Conservation (phyloP, 1,140 invertebrate species). For the Ips typographus region DNA sequence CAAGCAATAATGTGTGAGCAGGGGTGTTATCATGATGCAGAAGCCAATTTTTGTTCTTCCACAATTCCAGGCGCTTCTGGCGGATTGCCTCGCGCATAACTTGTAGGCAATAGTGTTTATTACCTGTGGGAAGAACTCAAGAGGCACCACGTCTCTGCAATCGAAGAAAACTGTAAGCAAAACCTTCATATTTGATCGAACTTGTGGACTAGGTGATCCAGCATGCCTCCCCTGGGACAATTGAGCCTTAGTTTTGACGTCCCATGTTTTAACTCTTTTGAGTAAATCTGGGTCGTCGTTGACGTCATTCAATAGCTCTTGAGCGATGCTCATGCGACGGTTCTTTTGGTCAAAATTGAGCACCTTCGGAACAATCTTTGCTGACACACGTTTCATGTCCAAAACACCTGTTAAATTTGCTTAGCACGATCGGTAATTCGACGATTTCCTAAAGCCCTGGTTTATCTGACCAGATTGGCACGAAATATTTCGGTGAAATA, state of each 20-base stretch:
- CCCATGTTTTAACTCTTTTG: slow-evolving; percentile 5
- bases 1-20: slow-evolving; percentile 11
- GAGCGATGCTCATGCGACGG: slow-evolving; percentile 1
- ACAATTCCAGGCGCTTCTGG: background rate
- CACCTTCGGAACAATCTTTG: slow-evolving; percentile 17
- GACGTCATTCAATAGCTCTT: slow-evolving; percentile 11
- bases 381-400: slow-evolving; percentile 9
- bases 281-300: slow-evolving; percentile 12
- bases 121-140: background rate
- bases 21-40: slow-evolving; percentile 7
- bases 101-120: slow-evolving; percentile 3
- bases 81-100: slow-evolving; percentile 5
- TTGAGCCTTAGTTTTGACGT: slow-evolving; percentile 7
- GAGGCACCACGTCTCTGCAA: no score
- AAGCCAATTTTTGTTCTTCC: background rate
- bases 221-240: background rate
- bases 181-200: slow-evolving; percentile 11
- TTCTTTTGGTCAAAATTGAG: slow-evolving; percentile 17
- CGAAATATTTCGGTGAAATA: no score
- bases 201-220: background rate
- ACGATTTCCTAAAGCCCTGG: no score
- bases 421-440: background rate
- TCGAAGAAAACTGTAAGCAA: no score
- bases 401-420: background rate
- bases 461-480: no score